Evolutionary conservation across 2,113 vertebrate genomes (phyloP).

Genomic region (Choloepus hoffmanni): DNA sequence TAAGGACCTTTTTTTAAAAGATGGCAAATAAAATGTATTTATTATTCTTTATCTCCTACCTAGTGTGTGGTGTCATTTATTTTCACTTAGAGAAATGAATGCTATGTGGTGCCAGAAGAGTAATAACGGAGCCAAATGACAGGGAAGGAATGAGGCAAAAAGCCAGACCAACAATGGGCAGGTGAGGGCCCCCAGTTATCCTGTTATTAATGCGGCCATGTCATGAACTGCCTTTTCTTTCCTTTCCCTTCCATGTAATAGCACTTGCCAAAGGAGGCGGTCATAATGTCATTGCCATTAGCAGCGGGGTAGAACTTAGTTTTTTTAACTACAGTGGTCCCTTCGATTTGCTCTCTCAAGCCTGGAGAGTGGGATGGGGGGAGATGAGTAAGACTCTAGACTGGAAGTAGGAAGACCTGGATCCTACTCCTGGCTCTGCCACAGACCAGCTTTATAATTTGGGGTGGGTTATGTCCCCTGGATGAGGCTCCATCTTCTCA

Average conservation of each 20-base stretch:
- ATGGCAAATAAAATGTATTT: constrained; percentile 87
- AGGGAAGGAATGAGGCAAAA: constrained; percentile 65
- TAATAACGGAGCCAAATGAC: constrained; percentile 83
- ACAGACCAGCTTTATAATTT: neutral
- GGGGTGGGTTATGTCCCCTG: neutral
- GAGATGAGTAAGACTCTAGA: fast-evolving
- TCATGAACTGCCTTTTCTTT: constrained; percentile 70
- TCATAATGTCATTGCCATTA: neutral
- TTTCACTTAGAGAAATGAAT: constrained; percentile 89
- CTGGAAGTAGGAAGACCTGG: neutral
- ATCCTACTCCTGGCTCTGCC: neutral
- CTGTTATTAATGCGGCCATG: constrained; percentile 5
- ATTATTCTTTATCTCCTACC: constrained; percentile 89
- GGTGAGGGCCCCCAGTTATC: constrained; percentile 77
- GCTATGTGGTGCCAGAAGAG: constrained; percentile 81
- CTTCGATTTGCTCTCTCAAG: neutral
- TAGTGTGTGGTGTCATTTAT: constrained; percentile 86
- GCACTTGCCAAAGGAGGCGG: neutral
- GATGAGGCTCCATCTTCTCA: neutral
- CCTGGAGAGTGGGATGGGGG: neutral
- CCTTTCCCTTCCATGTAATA: constrained; percentile 68
- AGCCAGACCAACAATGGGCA: constrained; percentile 78
- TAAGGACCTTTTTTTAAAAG: constrained; percentile 68
- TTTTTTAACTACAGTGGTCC: neutral
- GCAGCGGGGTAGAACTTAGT: neutral